Base-by-base conservation (phyloP, 2,113 vertebrate species). In the Meleagris gallopavo region DNA sequence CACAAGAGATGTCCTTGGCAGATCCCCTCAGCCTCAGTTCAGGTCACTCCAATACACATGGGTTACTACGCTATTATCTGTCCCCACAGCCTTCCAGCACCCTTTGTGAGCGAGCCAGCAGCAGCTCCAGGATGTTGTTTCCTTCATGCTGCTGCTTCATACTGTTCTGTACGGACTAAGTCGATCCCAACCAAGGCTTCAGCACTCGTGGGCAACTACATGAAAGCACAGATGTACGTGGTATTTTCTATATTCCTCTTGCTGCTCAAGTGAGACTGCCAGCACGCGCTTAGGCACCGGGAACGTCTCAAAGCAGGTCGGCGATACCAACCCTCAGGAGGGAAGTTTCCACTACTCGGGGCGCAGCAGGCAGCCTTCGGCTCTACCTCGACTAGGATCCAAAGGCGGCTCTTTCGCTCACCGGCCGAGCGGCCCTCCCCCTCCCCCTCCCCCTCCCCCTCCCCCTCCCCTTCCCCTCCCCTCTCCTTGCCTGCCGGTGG, bases 401-500 rank as follows among this genome's bases (percentile, higher is more conserved):
- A 19, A 34, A 30, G 40, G 40, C 0, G 52, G 3, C 29, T 34
- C 38, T 20, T 64, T 10, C 3, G 2, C 64, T 24, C 11, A 1
- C 0, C 41, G 41, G 41, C 41, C 15, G 14, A 43, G 41, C 41
- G 14, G 12, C 41, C 41, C 41, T 6, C 11, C 41, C 41, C 41
- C 12, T 5, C 40, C 40, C 40, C 13, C 5, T 15, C 41, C 15
- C 15, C 40, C 40, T 40, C 40, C 40, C 4, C 40, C 40, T 11
- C 95, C 95, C 76, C 77, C 77, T 40, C 40, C 40, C 4, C 40
- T 11, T 11, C 95, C 95, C 76, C 77, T n/a, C 77, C 38, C 90
- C 89, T 78, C 94, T 91, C 88, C 95, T 86, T 94, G 80, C 91
- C 94, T 81, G 78, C 90, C 65, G 57, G 81, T 83, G 2, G 21